These are phyloP conservation scores for Thamnophis sirtalis DNA, from an alignment of 2,113 vertebrate genomes.

Conservation along the genomic window DNA sequence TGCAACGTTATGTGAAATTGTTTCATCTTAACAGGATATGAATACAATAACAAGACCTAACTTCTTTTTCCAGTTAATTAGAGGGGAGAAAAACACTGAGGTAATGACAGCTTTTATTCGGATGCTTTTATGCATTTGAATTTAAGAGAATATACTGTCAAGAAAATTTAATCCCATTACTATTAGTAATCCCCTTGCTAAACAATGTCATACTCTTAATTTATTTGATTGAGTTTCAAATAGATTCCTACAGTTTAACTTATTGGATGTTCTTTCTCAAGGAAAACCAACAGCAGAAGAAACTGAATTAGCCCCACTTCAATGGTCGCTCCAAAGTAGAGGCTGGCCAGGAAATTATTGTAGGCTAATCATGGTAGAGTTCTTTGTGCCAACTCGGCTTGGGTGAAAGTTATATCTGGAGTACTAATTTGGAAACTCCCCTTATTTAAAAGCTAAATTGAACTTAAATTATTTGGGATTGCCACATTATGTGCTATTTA, in stretches of 20 bases:
- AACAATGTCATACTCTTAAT: neutral
- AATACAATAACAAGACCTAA: neutral
- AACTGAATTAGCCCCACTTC: neutral
- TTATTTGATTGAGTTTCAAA: neutral
- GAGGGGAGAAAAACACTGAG: neutral
- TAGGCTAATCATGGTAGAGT: neutral
- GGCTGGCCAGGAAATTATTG: neutral
- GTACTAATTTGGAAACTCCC: neutral
- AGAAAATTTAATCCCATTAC: neutral
- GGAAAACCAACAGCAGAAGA: neutral
- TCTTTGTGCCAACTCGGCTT: neutral
- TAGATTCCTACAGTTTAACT: neutral
- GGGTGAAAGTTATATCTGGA: neutral
- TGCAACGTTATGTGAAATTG: neutral
- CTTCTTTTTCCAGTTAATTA: neutral
- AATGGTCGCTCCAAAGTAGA: neutral
- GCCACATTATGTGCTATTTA: neutral
- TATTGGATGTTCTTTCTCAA: constrained; percentile 1
- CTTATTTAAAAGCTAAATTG: neutral
- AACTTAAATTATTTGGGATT: neutral
- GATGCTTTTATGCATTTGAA: neutral
- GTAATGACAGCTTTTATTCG: neutral
- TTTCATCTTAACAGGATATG: neutral
- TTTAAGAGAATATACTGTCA: neutral
- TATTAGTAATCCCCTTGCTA: neutral